Conservation (phyloP, 2,113 vertebrate species). For the Menidia beryllina region DNA sequence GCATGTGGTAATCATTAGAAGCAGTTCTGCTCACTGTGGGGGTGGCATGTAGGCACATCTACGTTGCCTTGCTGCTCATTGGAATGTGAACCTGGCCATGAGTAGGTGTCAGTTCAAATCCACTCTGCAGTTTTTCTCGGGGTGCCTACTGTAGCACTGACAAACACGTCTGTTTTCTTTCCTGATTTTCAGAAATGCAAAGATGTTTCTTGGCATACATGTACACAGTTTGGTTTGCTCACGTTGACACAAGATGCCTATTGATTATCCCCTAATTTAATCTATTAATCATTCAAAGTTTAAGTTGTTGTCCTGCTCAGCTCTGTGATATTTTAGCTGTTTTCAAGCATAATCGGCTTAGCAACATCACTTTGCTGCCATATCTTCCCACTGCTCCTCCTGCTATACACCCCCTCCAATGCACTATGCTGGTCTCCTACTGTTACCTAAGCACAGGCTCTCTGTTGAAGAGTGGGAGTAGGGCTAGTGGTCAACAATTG, state of each 20-base stretch:
- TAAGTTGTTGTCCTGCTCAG: not conserved
- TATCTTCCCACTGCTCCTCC: conserved; percentile 70
- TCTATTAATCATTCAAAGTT: not conserved
- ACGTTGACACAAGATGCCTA: not conserved
- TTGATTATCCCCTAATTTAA: not conserved
- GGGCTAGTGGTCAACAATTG: conserved; percentile 76
- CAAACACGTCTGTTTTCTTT: conserved; percentile 15
- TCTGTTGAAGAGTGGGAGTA: conserved; percentile 72
- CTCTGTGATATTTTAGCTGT: conserved; percentile 1
- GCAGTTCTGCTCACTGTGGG: conserved; percentile 71
- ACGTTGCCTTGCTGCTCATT: conserved; percentile 73
- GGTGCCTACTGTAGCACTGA: conserved; percentile 39
- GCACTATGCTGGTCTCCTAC: conserved; percentile 68
- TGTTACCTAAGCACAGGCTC: conserved; percentile 74
- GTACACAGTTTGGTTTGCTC: not conserved
- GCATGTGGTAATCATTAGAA: conserved; percentile 73
- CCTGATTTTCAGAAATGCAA: conserved; percentile 36
- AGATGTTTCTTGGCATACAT: not conserved
- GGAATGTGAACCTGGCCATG: conserved; percentile 75
- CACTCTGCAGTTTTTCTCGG: conserved; percentile 54
- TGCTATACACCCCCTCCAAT: conserved; percentile 68
- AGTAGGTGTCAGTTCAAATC: conserved; percentile 78
- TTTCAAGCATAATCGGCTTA: conserved; percentile 27
- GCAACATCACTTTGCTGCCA: conserved; percentile 50
- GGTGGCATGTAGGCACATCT: conserved; percentile 75